phyloP scores from a whole-genome alignment of 2,888 invertebrate genomes.

The Eudemis profundana region DNA sequence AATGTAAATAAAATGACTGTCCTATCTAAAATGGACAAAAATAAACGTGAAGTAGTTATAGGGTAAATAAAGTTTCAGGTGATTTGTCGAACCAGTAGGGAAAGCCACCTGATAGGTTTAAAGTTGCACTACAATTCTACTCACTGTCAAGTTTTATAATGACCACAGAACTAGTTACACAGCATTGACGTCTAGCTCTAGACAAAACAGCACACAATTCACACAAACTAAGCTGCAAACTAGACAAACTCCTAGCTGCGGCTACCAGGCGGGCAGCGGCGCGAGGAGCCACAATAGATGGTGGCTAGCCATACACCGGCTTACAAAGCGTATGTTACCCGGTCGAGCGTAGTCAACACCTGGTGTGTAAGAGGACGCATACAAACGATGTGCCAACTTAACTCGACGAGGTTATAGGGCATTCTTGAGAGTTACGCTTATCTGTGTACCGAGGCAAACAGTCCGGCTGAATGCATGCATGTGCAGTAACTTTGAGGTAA shows the following conservation, averaged over 20 bases:
- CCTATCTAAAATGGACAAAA: too few species aligned
- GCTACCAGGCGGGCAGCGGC: conserved; percentile 58
- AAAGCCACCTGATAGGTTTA: too few species aligned
- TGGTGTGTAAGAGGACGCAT: conserved; percentile 1
- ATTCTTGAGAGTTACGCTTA: background rate
- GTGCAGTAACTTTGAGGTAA: conserved; percentile 12
- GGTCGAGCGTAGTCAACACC: background rate
- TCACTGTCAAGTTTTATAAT: too few species aligned
- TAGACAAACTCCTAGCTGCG: conserved; percentile 52
- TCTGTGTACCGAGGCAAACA: background rate
- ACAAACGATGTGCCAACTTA: background rate
- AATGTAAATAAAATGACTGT: too few species aligned
- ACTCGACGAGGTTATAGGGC: background rate
- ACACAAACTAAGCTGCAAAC: conserved; percentile 27
- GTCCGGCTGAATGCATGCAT: conserved; percentile 6
- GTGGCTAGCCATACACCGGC: conserved; percentile 46
- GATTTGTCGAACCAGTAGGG: too few species aligned
- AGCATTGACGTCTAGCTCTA: conserved; percentile 19
- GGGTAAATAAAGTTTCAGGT: too few species aligned
- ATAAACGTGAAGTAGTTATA: too few species aligned
- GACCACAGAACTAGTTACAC: conserved; percentile 17
- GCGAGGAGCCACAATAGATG: conserved; percentile 58
- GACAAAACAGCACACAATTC: conserved; percentile 23
- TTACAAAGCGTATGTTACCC: conserved; percentile 19
- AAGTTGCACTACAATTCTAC: too few species aligned